Evolutionary conservation across 2,797 vertebrate genomes (phyloP), one percentile per base, ranked within the genome.

Genomic region (Rhincodon typus): DNA sequence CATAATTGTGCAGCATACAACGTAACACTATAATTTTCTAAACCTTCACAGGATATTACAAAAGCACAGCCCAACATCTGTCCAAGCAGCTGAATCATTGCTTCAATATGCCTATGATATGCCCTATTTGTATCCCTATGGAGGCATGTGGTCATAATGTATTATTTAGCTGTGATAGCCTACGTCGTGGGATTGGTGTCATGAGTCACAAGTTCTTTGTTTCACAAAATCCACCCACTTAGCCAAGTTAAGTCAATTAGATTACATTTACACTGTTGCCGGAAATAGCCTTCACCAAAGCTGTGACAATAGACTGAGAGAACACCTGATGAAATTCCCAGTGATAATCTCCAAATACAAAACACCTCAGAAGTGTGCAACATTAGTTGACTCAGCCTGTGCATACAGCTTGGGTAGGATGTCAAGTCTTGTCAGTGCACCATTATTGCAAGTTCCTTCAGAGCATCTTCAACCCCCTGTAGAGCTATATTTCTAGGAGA

Each of bases 21-120:
- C 62, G 21, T n/a, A 93, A 17, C 57, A 93, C 90, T 67, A 66
- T 67, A 93, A 93, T 93, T 93, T 93, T 67, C 90, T 23, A 93
- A 67, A 66, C 34, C 62, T 93, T 93, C 38, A 19, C 90, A 93
- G 34, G n/a, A 19, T 19, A 38, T 66, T 67, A 67, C 62, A 93
- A 67, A 67, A n/a, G n/a, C 6, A 38, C 62, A 93, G 90, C 21
- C 62, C 62, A 67, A 93, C 17, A 67, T 93, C 62, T 67, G 90
- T 93, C 13, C 34, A 93, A 67, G 62, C 90, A 93, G n/a, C 62
- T 93, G 57, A 93, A 93, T 67, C 90, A 67, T 4, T 67, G 19
- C 90, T 38, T 67, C 90, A 93, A n/a, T 23, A n/a, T 93, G 62
- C 62, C 62, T 42, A 21, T 25, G 7, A 25, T 67, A 23, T 93